A percentile compares a stretch with the other conserved stretches of the same genome.
phyloP scores from a whole-genome alignment of 2,888 invertebrate species.

The Diarsia mendica region DNA sequence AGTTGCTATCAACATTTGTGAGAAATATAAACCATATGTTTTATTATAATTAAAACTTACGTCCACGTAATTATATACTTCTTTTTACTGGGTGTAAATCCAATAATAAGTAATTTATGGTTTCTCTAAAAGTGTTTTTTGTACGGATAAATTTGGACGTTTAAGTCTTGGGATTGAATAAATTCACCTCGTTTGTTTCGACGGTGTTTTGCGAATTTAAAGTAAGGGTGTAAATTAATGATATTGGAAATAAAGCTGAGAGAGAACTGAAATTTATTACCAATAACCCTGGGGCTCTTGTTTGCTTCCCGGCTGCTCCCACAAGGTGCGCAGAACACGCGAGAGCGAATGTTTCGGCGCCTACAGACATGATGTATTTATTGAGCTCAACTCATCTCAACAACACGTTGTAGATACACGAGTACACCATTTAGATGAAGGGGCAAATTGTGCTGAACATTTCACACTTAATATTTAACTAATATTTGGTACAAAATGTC shows the following conservation, averaged over 20 bases:
- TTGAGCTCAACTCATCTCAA: constrained; percentile 58
- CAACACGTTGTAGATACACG: constrained; percentile 37
- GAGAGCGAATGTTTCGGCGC: constrained; percentile 78
- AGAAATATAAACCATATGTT: constrained; percentile 64
- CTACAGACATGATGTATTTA: constrained; percentile 83
- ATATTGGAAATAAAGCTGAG: constrained; percentile 76
- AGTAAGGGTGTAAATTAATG: constrained; percentile 75
- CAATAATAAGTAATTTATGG: constrained; percentile 64
- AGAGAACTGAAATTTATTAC: constrained; percentile 83
- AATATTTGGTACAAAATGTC: no score
- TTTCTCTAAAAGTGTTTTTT: constrained; percentile 41
- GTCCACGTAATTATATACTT: constrained; percentile 64
- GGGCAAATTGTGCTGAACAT: constrained; percentile 1
- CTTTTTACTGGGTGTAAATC: constrained; percentile 65
- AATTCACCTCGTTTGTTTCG: constrained; percentile 40
- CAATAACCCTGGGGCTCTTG: constrained; percentile 82
- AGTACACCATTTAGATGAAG: constrained; percentile 23
- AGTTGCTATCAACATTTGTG: constrained; percentile 73
- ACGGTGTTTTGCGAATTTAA: constrained; percentile 57
- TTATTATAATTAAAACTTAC: constrained; percentile 70
- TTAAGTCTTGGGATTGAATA: constrained; percentile 31
- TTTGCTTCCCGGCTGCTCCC: constrained; percentile 76
- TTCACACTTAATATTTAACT: background rate
- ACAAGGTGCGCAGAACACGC: constrained; percentile 81
- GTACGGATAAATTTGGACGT: constrained; percentile 8